Percentiles rank a stretch among this genome's conserved stretches.
Conservation (phyloP, 2,797 vertebrate species). For the Liasis olivaceus region DNA sequence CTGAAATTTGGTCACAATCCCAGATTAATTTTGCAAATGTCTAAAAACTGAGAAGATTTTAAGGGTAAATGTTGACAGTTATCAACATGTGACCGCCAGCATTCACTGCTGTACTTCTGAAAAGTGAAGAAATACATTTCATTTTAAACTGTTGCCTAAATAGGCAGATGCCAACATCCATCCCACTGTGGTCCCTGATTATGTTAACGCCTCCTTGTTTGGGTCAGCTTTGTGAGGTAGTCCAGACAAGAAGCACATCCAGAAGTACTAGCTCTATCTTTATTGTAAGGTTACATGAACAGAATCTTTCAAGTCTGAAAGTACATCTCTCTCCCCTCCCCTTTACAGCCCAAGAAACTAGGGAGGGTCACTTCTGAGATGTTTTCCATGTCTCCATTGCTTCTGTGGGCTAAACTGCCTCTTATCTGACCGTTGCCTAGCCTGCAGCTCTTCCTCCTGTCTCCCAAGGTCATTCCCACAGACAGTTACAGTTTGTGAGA, state of each 20-base stretch:
- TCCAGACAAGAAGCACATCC: not conserved
- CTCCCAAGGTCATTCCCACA: too few species aligned
- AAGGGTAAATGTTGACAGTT: not conserved
- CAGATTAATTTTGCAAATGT: not conserved
- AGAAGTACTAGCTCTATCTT: not conserved
- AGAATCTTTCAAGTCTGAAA: not conserved
- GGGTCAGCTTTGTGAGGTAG: not conserved
- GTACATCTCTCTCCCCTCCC: not conserved
- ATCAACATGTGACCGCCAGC: not conserved
- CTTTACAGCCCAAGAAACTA: not conserved
- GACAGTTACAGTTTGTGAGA: too few species aligned
- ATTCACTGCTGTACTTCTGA: not conserved
- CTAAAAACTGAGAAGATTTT: not conserved
- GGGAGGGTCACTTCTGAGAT: not conserved
- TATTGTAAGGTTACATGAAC: not conserved
- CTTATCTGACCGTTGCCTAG: too few species aligned
- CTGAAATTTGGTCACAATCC: not conserved
- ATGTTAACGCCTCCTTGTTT: not conserved
- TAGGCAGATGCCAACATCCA: not conserved
- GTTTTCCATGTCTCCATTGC: not conserved
- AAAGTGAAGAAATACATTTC: not conserved
- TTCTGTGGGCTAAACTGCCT: too few species aligned
- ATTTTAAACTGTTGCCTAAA: not conserved
- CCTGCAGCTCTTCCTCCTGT: too few species aligned
- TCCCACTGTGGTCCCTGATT: not conserved